Conservation (phyloP, 2,888 invertebrate genomes). For the Nemotelus nigrinus region DNA sequence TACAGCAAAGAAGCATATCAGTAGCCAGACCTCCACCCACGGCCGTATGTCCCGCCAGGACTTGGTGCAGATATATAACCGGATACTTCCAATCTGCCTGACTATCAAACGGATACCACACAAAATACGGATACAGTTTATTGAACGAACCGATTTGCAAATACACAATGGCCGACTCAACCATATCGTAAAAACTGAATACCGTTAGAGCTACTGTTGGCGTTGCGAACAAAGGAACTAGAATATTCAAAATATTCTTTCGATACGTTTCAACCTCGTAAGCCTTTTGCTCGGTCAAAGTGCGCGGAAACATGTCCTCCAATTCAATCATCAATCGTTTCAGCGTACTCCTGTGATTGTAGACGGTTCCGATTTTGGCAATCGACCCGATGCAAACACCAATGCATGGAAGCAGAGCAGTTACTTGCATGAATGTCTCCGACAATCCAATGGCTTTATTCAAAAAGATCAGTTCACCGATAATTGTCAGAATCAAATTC, state of each 20-base stretch:
- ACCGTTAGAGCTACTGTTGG: background rate
- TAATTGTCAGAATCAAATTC: conserved; percentile 9
- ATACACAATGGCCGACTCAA: background rate
- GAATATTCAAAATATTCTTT: background rate
- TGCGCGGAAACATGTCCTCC: background rate
- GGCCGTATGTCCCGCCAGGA: conserved; percentile 5
- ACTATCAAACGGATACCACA: conserved; percentile 32
- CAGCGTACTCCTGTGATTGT: background rate
- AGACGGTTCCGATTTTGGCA: conserved; percentile 5
- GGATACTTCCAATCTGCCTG: conserved; percentile 1
- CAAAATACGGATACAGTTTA: conserved; percentile 24
- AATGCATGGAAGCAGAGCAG: background rate
- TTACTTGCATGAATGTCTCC: background rate
- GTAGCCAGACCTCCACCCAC: conserved; percentile 10
- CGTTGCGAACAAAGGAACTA: background rate
- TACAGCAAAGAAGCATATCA: conserved; percentile 10
- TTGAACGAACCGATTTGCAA: background rate
- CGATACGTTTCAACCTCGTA: background rate
- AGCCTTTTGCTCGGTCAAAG: background rate
- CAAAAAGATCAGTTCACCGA: conserved; percentile 18
- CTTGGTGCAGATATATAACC: conserved; percentile 2
- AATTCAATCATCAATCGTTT: background rate
- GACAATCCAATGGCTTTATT: background rate
- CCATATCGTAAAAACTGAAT: conserved; percentile 5
- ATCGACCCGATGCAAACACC: conserved; percentile 1